Evolutionary conservation across 2,888 invertebrate genomes (phyloP).

Genomic region (Mythimna lalbum): DNA sequence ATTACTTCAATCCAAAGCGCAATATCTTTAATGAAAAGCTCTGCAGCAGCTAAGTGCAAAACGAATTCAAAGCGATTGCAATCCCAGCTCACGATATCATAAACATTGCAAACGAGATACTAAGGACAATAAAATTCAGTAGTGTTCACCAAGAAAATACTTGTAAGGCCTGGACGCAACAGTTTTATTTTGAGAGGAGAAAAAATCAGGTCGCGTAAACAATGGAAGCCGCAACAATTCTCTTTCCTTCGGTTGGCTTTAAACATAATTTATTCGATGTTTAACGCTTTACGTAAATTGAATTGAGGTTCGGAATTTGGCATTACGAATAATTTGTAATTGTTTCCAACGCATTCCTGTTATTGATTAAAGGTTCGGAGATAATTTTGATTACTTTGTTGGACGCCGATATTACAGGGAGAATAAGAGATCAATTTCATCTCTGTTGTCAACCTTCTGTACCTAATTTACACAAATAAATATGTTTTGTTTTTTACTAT

Average conservation of each 20-base stretch:
- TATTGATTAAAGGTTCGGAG: slow-evolving; percentile 22
- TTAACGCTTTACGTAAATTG: slow-evolving; percentile 60
- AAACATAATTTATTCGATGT: slow-evolving; percentile 58
- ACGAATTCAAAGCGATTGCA: slow-evolving; percentile 59
- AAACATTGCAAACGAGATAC: slow-evolving; percentile 65
- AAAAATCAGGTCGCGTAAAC: slow-evolving; percentile 65
- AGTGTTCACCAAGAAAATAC: slow-evolving; percentile 57
- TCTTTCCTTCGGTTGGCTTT: slow-evolving; percentile 52
- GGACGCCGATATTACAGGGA: too few relatives aligned
- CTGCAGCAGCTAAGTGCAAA: slow-evolving; percentile 53
- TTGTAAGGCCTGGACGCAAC: slow-evolving; percentile 63
- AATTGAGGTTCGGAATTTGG: slow-evolving; percentile 40
- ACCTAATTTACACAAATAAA: too few relatives aligned
- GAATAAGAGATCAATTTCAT: too few relatives aligned
- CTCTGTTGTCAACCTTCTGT: too few relatives aligned
- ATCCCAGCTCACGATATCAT: slow-evolving; percentile 53
- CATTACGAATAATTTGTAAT: slow-evolving; percentile 31
- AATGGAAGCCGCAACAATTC: slow-evolving; percentile 55
- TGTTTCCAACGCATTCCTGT: slow-evolving; percentile 25
- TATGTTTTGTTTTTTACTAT: too few relatives aligned
- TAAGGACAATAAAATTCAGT: slow-evolving; percentile 63
- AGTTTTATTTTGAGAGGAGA: slow-evolving; percentile 62
- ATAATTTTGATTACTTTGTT: not conserved
- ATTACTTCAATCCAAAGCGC: slow-evolving; percentile 47
- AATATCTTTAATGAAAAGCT: slow-evolving; percentile 54